Evolutionary conservation across 2,888 invertebrate genomes (phyloP).

Genomic region (Thera britannica): DNA sequence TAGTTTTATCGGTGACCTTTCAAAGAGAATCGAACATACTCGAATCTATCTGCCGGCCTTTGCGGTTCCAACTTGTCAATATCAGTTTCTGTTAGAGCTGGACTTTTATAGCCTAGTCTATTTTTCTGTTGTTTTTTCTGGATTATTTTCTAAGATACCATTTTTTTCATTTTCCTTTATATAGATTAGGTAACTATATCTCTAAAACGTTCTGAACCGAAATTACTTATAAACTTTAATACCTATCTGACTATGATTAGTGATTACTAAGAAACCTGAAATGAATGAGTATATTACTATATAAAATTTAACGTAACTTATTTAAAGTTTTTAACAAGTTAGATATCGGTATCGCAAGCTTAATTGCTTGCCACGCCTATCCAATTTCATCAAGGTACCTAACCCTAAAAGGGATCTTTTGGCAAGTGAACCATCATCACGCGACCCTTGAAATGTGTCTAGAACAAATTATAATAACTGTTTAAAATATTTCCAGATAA

Average conservation of each 20-base stretch:
- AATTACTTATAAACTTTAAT: too few relatives aligned
- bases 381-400: background rate
- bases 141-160: background rate
- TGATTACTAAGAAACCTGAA: too few relatives aligned
- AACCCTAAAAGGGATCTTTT: constrained; percentile 8
- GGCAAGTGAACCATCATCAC: constrained; percentile 15
- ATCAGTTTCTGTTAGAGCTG: constrained; percentile 23
- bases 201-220: too few relatives aligned
- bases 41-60: constrained; percentile 26
- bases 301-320: too few relatives aligned
- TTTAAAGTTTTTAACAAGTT: too few relatives aligned
- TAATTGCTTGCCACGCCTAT: constrained; percentile 3
- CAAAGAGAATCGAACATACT: constrained; percentile 32
- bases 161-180: background rate
- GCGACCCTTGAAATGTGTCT: constrained; percentile 32
- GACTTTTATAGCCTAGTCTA: constrained; percentile 7
- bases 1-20: constrained; percentile 32
- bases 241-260: too few relatives aligned
- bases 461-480: constrained; percentile 37
- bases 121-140: background rate
- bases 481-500: constrained; percentile 25
- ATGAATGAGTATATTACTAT: too few relatives aligned
- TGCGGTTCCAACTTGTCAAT: constrained; percentile 31
- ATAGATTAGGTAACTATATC: background rate
- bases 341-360: background rate